Evolutionary conservation across 2,888 invertebrate genomes (phyloP), one percentile per base, ranked within the genome.

Genomic region (Drosophila mayaguana): DNA sequence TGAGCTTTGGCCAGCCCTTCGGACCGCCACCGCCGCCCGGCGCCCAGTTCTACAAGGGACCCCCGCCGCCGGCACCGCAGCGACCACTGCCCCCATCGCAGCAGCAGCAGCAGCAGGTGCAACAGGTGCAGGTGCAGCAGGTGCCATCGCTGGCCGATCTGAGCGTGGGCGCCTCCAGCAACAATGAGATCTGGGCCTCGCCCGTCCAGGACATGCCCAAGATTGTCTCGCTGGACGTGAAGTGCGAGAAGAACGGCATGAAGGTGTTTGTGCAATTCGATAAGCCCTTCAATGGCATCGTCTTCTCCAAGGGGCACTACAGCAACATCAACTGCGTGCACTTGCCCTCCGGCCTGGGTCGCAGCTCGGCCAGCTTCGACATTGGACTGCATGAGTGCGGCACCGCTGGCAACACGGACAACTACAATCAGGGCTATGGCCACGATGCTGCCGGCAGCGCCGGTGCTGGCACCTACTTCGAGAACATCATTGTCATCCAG

Each of bases 241-340:
- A 98, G 92, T 98, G 98, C 92, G 98, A 98, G 93, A 98, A 98
- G 92, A 97, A 96, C 90, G 94, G 97, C 63, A 98, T 98, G 98
- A 96, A 98, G 92, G 97, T 98, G 0, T 97, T 97, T 88, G 94
- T 98, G n/a, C 97, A 97, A 76, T 98, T 98, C 90, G 98, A 98
- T 90, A 97, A 97, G 90, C 98, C 98, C 0, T 98, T 98, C 94
- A 97, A 97, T 87, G 98, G 98, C n/a, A 97, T 98, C 55, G 97
- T 98, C 43, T 98, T 98, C 94, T 97, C 97, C 73, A 98, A 98
- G 92, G 98, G 98, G 2, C 97, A 98, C 92, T 98, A 98, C 93
- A 97, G 97, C 82, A 97, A 98, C 91, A 96, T 96, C 61, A 97
- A 97, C 91, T 98, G 98, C 90, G 97, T 98, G 0, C 97, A 98